phyloP scores from a whole-genome alignment of 2,797 vertebrate species.

The Scomberomorus guttatus region DNA sequence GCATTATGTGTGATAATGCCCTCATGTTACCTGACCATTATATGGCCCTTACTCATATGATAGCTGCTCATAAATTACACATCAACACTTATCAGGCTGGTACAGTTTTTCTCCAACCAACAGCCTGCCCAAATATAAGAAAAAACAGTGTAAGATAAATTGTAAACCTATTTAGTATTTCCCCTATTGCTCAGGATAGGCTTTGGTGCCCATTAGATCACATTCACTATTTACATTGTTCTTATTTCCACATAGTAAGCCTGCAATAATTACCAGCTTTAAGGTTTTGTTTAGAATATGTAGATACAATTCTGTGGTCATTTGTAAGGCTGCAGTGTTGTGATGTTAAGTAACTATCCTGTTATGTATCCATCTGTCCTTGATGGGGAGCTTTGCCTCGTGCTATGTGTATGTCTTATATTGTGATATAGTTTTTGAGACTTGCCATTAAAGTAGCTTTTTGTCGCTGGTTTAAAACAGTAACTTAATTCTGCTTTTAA shows the following conservation, averaged over 20 bases:
- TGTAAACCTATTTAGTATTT: background rate
- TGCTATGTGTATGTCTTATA: too few relatives aligned
- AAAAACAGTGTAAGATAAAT: background rate
- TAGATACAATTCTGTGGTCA: slow-evolving; percentile 7
- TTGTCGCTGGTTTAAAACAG: background rate
- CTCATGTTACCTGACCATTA: slow-evolving; percentile 3
- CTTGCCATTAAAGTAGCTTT: background rate
- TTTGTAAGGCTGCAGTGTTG: slow-evolving; percentile 12
- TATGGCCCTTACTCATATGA: slow-evolving; percentile 21
- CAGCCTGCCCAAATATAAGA: background rate
- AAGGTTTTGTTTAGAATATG: slow-evolving; percentile 1
- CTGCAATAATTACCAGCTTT: slow-evolving; percentile 6
- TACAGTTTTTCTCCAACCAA: background rate
- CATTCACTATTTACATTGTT: background rate
- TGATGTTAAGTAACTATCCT: slow-evolving; percentile 9
- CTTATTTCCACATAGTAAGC: slow-evolving; percentile 11
- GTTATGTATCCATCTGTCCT: background rate
- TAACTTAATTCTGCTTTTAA: background rate
- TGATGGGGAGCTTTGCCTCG: background rate
- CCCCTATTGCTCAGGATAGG: too few relatives aligned
- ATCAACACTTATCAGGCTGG: slow-evolving; percentile 21
- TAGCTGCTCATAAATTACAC: slow-evolving; percentile 18
- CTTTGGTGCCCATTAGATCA: background rate
- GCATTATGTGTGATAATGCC: slow-evolving; percentile 16
- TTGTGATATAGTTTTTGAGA: background rate